Conservation (phyloP, 2,888 invertebrate species). For the Dyspetes luteomarginatus region DNA sequence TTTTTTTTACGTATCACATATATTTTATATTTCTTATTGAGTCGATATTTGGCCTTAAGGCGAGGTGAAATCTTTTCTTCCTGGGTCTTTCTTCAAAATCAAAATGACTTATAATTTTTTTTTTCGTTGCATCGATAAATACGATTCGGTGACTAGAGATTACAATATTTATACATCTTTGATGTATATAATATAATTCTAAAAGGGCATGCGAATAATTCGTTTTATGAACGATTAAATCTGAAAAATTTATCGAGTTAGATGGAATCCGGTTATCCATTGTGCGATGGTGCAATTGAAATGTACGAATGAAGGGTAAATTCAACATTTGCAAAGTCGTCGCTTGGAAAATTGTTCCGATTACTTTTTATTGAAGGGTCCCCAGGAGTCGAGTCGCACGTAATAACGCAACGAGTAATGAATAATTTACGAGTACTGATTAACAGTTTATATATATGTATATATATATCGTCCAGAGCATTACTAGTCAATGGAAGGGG, state of each 20-base stretch:
- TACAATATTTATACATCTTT: no score
- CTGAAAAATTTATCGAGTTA: slow-evolving; percentile 14
- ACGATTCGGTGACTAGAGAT: no score
- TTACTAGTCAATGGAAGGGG: slow-evolving; percentile 1
- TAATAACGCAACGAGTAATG: slow-evolving; percentile 21
- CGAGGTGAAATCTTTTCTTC: no score
- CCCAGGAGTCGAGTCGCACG: not conserved
- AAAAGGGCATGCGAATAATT: no score
- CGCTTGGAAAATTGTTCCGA: slow-evolving; percentile 44
- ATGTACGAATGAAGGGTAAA: slow-evolving; percentile 37
- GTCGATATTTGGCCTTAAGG: no score
- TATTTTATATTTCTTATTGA: no score
- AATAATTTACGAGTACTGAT: slow-evolving; percentile 35
- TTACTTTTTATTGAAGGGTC: slow-evolving; percentile 35
- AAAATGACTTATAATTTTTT: no score
- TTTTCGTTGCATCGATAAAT: not conserved
- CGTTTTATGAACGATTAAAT: slow-evolving; percentile 19
- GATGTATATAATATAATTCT: no score
- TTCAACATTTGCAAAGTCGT: slow-evolving; percentile 25
- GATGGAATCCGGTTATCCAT: slow-evolving; percentile 29
- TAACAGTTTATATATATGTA: not conserved
- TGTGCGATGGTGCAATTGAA: slow-evolving; percentile 37
- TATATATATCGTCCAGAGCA: not conserved
- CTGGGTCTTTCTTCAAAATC: no score
- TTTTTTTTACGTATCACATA: no score